Conservation (phyloP, 2,797 vertebrate genomes). For the Etheostoma perlongum region DNA sequence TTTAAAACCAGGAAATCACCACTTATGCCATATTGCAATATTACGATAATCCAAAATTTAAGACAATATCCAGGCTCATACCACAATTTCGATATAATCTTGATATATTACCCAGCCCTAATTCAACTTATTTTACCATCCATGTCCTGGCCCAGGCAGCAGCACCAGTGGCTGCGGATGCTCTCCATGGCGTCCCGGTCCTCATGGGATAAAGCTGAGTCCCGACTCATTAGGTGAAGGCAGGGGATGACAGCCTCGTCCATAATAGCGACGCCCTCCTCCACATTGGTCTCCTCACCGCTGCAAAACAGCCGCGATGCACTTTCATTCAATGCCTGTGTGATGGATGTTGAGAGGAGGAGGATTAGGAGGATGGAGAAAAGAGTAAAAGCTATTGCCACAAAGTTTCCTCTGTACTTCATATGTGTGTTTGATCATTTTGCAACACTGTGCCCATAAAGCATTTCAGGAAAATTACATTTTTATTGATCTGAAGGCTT, state of each 20-base stretch:
- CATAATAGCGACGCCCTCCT: conserved; percentile 90
- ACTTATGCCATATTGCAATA: too few species aligned
- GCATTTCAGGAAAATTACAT: too few species aligned
- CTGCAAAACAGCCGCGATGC: conserved; percentile 90
- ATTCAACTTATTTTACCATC: conserved; percentile 81
- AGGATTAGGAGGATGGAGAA: not conserved
- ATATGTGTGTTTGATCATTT: not conserved
- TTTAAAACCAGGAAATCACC: too few species aligned
- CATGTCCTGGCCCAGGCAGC: conserved; percentile 93
- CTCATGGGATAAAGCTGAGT: conserved; percentile 85
- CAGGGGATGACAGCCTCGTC: conserved; percentile 95
- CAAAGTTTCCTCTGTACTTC: not conserved
- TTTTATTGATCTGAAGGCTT: too few species aligned
- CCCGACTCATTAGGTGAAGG: conserved; percentile 93
- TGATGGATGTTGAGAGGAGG: not conserved
- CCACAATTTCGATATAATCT: too few species aligned
- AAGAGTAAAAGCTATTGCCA: not conserved
- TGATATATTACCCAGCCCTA: not conserved
- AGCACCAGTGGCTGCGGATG: conserved; percentile 95
- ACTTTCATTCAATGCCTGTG: conserved; percentile 90
- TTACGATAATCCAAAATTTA: too few species aligned
- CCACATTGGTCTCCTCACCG: conserved; percentile 85
- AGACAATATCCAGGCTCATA: too few species aligned
- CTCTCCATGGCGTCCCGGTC: conserved; percentile 91
- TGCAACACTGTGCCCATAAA: not conserved